These are phyloP conservation scores for Tadarida brasiliensis DNA, from an alignment of 2,797 vertebrate species.

Conservation along the genomic window DNA sequence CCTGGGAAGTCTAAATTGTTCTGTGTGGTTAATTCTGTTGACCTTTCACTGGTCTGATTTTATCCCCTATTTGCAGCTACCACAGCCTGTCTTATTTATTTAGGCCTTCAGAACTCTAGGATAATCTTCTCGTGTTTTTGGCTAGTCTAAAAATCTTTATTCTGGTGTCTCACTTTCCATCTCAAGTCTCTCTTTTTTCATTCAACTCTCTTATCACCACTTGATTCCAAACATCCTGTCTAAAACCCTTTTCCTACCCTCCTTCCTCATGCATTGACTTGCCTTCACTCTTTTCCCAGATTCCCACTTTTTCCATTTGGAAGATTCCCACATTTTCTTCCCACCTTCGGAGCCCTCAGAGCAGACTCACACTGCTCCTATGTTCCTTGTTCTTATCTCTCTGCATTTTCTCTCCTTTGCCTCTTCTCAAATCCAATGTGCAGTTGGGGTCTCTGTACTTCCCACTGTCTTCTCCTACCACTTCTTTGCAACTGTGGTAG, in stretches of 20 bases:
- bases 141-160: background rate
- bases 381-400: background rate
- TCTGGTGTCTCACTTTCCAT: background rate
- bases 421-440: background rate
- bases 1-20: conserved; percentile 39
- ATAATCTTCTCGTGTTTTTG: background rate
- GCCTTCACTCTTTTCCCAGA: background rate
- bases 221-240: background rate
- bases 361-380: background rate
- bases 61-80: background rate
- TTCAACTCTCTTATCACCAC: background rate
- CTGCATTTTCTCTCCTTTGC: background rate
- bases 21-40: background rate
- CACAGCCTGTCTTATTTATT: background rate
- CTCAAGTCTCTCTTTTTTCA: background rate
- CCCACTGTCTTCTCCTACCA: background rate
- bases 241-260: background rate
- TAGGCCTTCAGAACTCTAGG: background rate
- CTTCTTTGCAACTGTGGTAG: background rate
- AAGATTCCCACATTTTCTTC: background rate
- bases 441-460: background rate
- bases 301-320: background rate
- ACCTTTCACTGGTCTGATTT: background rate
- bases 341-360: background rate
- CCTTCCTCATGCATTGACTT: background rate